These are phyloP conservation scores for Eclectus roratus DNA, from an alignment of 2,113 vertebrate genomes.

Conservation along the genomic window DNA sequence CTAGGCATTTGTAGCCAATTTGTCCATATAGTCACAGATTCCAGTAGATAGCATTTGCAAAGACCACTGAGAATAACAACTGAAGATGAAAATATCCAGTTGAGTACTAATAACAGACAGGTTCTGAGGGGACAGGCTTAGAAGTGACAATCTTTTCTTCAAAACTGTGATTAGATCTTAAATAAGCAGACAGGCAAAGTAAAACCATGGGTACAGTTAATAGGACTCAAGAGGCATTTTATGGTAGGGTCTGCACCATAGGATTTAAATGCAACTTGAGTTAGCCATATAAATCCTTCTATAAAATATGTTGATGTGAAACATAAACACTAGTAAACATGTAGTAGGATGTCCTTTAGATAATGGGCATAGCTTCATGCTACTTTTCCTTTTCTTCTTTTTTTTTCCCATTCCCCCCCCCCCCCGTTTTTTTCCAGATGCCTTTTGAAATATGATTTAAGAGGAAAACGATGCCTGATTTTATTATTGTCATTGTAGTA, in stretches of 20 bases:
- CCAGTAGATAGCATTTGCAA: constrained; percentile 51
- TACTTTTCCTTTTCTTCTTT: background rate
- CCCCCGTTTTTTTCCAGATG: background rate
- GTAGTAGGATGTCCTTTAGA: constrained; percentile 31
- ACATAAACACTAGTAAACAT: constrained; percentile 52
- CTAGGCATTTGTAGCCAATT: constrained; percentile 47
- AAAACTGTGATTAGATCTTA: constrained; percentile 73
- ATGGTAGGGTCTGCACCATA: constrained; percentile 77
- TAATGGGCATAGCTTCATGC: background rate
- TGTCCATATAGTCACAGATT: constrained; percentile 52
- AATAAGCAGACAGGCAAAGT: constrained; percentile 79
- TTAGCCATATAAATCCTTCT: constrained; percentile 80
- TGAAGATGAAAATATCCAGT: constrained; percentile 72
- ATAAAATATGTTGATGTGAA: constrained; percentile 63
- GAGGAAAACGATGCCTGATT: background rate
- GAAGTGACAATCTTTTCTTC: constrained; percentile 65
- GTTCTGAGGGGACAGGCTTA: constrained; percentile 68
- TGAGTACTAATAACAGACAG: constrained; percentile 70
- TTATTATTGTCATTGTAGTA: background rate
- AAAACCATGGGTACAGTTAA: constrained; percentile 84
- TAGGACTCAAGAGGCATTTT: constrained; percentile 85
- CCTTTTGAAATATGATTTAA: constrained; percentile 17
- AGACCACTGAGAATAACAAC: constrained; percentile 64
- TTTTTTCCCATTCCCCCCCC: fast-evolving
- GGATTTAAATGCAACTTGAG: constrained; percentile 69